These are phyloP conservation scores for Rhamphomyia laevipes DNA, from an alignment of 2,888 invertebrate genomes.

Conservation along the genomic window DNA sequence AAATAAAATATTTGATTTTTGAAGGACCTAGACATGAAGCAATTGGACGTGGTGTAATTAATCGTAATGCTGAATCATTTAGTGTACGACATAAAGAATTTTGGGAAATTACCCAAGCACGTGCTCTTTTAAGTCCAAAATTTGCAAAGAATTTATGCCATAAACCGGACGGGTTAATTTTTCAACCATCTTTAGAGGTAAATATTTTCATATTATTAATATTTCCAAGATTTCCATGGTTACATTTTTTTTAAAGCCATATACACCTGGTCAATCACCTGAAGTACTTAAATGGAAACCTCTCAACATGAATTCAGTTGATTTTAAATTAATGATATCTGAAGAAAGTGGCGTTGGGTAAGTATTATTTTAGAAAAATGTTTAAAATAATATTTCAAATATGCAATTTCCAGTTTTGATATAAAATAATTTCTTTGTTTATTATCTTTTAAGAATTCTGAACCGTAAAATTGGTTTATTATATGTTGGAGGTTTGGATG, in stretches of 20 bases:
- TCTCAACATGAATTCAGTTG: slow-evolving; percentile 83
- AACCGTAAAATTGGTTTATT: slow-evolving; percentile 58
- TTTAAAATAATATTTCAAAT: too few species aligned
- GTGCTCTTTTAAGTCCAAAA: slow-evolving; percentile 62
- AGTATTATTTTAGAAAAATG: slow-evolving; percentile 25
- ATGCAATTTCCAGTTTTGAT: too few species aligned
- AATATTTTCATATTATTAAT: slow-evolving; percentile 16
- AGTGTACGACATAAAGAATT: slow-evolving; percentile 85
- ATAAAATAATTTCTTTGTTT: too few species aligned
- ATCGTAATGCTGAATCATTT: slow-evolving; percentile 73
- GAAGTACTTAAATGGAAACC: slow-evolving; percentile 98
- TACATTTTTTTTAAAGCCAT: slow-evolving; percentile 45
- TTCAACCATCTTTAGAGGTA: slow-evolving; percentile 82
- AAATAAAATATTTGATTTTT: not conserved
- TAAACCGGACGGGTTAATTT: slow-evolving; percentile 96
- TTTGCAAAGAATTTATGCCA: slow-evolving; percentile 78
- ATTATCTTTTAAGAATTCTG: slow-evolving; percentile 45
- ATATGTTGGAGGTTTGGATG: slow-evolving; percentile 61
- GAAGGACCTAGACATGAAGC: slow-evolving; percentile 51
- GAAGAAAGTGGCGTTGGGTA: slow-evolving; percentile 62
- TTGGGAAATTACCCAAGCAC: slow-evolving; percentile 68
- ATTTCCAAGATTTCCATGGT: not conserved
- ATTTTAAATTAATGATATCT: slow-evolving; percentile 79
- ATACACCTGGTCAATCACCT: slow-evolving; percentile 67
- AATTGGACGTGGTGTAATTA: slow-evolving; percentile 62